A percentile compares a stretch with the other conserved stretches of the same genome.
phyloP scores from a whole-genome alignment of 2,888 invertebrate genomes.

The Epirrhoe tristata region DNA sequence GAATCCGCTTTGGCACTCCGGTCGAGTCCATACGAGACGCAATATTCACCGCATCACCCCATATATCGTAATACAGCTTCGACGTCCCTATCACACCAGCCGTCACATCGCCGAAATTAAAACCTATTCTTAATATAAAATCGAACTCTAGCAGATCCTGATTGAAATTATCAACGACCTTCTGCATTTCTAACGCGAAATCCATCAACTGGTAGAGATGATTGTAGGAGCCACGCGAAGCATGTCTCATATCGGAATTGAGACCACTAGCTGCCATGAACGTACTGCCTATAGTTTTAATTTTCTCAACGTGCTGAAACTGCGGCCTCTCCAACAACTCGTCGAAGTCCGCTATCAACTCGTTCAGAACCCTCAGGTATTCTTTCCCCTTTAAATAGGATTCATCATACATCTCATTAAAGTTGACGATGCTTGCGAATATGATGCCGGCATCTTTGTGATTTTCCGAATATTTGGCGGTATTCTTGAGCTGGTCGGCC shows the following conservation, averaged over 20 bases:
- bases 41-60: constrained; percentile 99
- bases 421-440: constrained; percentile 98
- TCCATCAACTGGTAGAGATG: constrained; percentile 96
- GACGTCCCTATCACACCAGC: constrained; percentile 98
- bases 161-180: constrained; percentile 94
- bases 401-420: constrained; percentile 99
- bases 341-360: constrained; percentile 98
- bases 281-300: constrained; percentile 98
- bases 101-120: constrained; percentile 97
- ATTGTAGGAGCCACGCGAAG: constrained; percentile 89
- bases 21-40: constrained; percentile 99
- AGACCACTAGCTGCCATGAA: constrained; percentile 99
- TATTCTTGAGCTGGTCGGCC: constrained; percentile 96
- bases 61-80: constrained; percentile 98
- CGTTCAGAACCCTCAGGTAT: constrained; percentile 97
- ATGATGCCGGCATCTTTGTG: constrained; percentile 97
- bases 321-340: constrained; percentile 93
- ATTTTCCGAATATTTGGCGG: constrained; percentile 97
- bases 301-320: constrained; percentile 96
- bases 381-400: constrained; percentile 98
- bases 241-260: constrained; percentile 91
- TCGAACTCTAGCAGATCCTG: constrained; percentile 96
- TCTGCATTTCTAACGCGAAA: constrained; percentile 96
- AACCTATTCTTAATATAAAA: constrained; percentile 93
- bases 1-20: constrained; percentile 94